Evolutionary conservation across 2,113 vertebrate genomes (phyloP).

Genomic region (Phalacrocorax aristotelis): DNA sequence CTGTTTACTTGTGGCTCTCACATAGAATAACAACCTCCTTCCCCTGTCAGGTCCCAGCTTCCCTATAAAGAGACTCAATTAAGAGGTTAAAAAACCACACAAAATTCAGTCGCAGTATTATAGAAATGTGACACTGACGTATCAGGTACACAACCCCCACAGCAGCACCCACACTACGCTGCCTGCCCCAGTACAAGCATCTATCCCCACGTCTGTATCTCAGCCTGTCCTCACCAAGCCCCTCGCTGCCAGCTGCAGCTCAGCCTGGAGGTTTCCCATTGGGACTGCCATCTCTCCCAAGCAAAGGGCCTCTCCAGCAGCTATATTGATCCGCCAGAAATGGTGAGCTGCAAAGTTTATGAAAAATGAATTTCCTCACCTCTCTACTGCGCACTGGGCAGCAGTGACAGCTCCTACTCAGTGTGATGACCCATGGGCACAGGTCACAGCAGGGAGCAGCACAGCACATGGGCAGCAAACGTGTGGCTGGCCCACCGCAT

Average conservation of each 20-base stretch:
- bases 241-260: not conserved
- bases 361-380: slow-evolving; percentile 24
- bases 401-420: not conserved
- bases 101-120: not conserved
- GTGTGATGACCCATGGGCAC: accelerated
- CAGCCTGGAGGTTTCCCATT: accelerated
- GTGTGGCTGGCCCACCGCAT: accelerated
- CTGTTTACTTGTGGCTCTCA: not conserved
- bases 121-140: accelerated
- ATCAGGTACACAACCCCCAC: not conserved
- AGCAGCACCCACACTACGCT: accelerated
- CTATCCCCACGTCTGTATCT: accelerated
- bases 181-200: not conserved
- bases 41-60: not conserved
- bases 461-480: accelerated
- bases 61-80: not conserved
- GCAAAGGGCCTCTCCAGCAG: not conserved
- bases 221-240: not conserved
- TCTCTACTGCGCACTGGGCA: accelerated
- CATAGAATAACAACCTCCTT: not conserved
- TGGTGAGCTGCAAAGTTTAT: accelerated
- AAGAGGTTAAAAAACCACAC: not conserved
- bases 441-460: not conserved
- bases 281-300: accelerated
- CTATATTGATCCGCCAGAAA: not conserved